A percentile compares a stretch with the other conserved stretches of the same genome.
Evolutionary conservation across 2,888 invertebrate genomes (phyloP).

Genomic region (Nudaria mundana): DNA sequence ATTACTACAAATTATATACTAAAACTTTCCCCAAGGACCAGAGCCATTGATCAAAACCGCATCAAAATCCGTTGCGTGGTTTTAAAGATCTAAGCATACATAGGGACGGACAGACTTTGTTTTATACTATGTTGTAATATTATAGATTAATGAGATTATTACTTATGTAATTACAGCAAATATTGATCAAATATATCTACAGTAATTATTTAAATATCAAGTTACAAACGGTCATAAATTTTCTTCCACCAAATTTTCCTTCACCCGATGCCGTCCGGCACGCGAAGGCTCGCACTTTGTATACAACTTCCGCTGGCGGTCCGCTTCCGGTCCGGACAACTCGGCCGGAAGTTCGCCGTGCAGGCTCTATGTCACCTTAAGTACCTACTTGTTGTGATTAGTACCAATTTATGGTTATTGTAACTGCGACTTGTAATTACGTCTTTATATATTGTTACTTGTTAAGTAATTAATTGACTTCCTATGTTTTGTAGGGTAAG

Average conservation of each 20-base stretch:
- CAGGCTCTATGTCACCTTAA: slow-evolving; percentile 73
- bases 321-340: slow-evolving; percentile 54
- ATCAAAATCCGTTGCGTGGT: too few relatives aligned
- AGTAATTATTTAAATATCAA: slow-evolving; percentile 30
- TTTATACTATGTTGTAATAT: too few relatives aligned
- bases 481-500: background rate
- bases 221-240: slow-evolving; percentile 30
- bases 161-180: background rate
- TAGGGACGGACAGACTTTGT: too few relatives aligned
- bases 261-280: slow-evolving; percentile 46
- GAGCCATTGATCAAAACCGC: too few relatives aligned
- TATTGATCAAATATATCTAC: slow-evolving; percentile 7
- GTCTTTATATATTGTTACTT: slow-evolving; percentile 23
- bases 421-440: slow-evolving; percentile 58
- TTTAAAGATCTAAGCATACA: too few relatives aligned
- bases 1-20: too few relatives aligned
- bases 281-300: slow-evolving; percentile 78
- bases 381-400: slow-evolving; percentile 72
- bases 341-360: slow-evolving; percentile 63
- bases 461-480: background rate
- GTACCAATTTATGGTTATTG: slow-evolving; percentile 57
- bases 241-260: slow-evolving; percentile 26
- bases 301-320: slow-evolving; percentile 67
- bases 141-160: too few relatives aligned
- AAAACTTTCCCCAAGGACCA: too few relatives aligned